phyloP scores from a whole-genome alignment of 2,797 vertebrate genomes.

The Dipus sagitta region DNA sequence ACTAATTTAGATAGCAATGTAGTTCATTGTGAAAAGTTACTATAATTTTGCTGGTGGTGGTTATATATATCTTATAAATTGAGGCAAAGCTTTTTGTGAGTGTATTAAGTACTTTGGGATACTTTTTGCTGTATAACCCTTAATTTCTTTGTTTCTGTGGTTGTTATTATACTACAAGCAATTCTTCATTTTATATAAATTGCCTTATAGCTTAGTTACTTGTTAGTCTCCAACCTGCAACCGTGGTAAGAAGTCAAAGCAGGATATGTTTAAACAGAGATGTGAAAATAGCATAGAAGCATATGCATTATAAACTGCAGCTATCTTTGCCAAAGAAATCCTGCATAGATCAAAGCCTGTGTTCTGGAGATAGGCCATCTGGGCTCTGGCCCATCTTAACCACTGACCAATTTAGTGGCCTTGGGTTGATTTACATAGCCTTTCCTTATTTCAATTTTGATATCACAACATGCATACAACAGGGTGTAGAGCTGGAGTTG shows the following conservation, averaged over 20 bases:
- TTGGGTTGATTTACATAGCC: neutral
- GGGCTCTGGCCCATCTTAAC: neutral
- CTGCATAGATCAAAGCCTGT: neutral
- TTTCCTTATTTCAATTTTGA: neutral
- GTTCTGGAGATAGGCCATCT: neutral
- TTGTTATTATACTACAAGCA: conserved; percentile 71
- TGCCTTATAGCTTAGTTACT: conserved; percentile 63
- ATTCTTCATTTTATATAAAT: conserved; percentile 53
- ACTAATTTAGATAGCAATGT: conserved; percentile 53
- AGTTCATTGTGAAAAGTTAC: conserved; percentile 39
- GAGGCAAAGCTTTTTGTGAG: conserved; percentile 46
- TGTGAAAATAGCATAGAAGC: neutral
- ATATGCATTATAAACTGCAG: neutral
- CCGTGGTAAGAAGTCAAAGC: conserved; percentile 56
- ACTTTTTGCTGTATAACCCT: conserved; percentile 74
- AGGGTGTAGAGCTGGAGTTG: neutral
- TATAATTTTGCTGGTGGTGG: conserved; percentile 13
- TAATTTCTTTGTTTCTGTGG: conserved; percentile 70
- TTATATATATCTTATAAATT: conserved; percentile 40
- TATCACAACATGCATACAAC: too few species aligned
- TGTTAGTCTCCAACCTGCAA: conserved; percentile 23
- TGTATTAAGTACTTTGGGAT: conserved; percentile 23
- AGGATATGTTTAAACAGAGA: conserved; percentile 47
- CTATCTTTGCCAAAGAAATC: neutral
- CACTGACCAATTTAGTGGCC: neutral